Percentiles rank a stretch among this genome's conserved stretches.
These are phyloP conservation scores for Pammene fasciana DNA, from an alignment of 2,888 invertebrate species.

Conservation along the genomic window DNA sequence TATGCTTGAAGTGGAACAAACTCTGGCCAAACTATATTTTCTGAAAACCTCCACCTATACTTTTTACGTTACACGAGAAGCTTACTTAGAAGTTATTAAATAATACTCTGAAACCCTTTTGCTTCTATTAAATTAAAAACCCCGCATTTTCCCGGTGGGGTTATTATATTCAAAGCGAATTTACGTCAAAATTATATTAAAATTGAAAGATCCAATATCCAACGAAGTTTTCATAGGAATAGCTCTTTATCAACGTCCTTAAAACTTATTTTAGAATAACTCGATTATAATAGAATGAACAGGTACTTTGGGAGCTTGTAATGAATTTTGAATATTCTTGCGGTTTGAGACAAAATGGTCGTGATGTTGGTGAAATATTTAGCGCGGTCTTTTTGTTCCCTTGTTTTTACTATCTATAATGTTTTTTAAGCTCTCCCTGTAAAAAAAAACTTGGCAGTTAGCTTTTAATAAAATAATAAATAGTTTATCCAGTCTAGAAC, in stretches of 20 bases:
- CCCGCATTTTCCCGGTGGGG: background rate
- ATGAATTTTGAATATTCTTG: background rate
- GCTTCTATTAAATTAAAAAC: background rate
- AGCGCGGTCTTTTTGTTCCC: background rate
- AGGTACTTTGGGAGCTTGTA: background rate
- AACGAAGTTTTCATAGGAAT: background rate
- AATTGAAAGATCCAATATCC: background rate
- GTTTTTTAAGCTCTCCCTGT: too few relatives aligned
- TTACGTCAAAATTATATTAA: background rate
- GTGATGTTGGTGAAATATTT: background rate
- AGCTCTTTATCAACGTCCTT: background rate
- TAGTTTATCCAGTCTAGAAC: too few relatives aligned
- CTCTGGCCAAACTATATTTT: too few relatives aligned
- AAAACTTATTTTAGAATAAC: background rate
- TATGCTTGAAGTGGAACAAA: too few relatives aligned
- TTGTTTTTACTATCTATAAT: too few relatives aligned
- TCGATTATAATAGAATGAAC: background rate
- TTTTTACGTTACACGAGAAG: background rate
- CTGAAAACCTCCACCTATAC: too few relatives aligned
- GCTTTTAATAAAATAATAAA: too few relatives aligned
- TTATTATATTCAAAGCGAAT: background rate
- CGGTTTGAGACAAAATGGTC: slow-evolving; percentile 6
- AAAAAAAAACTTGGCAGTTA: too few relatives aligned
- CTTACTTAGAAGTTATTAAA: background rate
- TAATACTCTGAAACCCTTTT: background rate